These are phyloP conservation scores for Marcusenius ussheri DNA, from an alignment of 2,113 vertebrate genomes.

Conservation along the genomic window DNA sequence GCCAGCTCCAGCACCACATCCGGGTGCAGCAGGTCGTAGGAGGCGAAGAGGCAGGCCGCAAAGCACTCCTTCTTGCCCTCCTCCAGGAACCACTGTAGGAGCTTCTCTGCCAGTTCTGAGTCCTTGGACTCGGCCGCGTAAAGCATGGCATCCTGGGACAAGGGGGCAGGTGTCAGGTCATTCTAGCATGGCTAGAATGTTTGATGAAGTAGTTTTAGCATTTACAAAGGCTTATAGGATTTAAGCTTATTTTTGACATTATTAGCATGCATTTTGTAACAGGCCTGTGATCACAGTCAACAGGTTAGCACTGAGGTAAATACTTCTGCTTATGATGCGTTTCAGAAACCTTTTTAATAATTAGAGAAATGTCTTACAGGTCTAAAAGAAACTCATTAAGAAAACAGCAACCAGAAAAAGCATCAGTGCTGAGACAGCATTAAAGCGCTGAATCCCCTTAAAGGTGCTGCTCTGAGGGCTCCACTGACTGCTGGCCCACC, in stretches of 20 bases:
- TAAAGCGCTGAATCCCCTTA: not conserved
- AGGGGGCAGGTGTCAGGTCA: not conserved
- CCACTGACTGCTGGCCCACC: conserved; percentile 46
- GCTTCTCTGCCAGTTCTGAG: conserved; percentile 68
- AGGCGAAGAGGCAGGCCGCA: conserved; percentile 76
- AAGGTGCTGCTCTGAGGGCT: not conserved
- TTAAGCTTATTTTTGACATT: not conserved
- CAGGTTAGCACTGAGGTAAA: not conserved
- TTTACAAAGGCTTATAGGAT: not conserved
- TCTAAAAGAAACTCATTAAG: not conserved
- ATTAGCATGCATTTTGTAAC: not conserved
- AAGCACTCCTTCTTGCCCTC: conserved; percentile 80
- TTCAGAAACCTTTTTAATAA: not conserved
- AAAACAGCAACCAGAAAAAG: not conserved
- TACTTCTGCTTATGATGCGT: not conserved
- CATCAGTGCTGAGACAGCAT: not conserved
- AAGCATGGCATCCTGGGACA: conserved; percentile 77
- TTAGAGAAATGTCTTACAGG: not conserved
- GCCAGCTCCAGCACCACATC: conserved; percentile 81
- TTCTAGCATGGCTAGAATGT: not conserved
- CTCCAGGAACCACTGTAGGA: conserved; percentile 84
- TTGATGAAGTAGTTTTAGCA: not conserved
- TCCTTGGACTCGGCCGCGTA: conserved; percentile 80
- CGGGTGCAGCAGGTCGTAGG: conserved; percentile 76
- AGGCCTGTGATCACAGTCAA: not conserved